phyloP scores from a whole-genome alignment of 2,888 invertebrate genomes.

The Eupithecia exiguata region DNA sequence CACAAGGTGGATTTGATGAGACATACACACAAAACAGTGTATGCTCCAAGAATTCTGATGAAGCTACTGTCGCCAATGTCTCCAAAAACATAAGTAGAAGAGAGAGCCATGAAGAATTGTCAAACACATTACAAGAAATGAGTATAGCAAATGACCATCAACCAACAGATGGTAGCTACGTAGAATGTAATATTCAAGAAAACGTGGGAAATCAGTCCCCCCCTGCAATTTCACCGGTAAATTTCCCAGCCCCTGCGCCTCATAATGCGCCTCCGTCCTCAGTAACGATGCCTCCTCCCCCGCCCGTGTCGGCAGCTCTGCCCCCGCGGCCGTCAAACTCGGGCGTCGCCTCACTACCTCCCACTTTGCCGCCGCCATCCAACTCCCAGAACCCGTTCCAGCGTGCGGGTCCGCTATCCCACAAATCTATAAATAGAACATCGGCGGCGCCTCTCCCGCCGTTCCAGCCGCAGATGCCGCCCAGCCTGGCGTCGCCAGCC shows the following conservation, averaged over 20 bases:
- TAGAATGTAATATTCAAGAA: constrained; percentile 38
- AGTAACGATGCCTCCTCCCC: constrained; percentile 27
- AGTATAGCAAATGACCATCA: constrained; percentile 66
- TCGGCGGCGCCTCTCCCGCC: constrained; percentile 54
- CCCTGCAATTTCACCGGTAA: constrained; percentile 49
- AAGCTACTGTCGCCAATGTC: constrained; percentile 53
- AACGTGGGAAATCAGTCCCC: constrained; percentile 43
- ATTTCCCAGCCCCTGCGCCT: constrained; percentile 45
- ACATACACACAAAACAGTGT: constrained; percentile 61
- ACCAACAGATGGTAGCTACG: constrained; percentile 47
- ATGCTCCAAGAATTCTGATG: constrained; percentile 64
- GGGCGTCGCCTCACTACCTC: constrained; percentile 48
- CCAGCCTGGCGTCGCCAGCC: constrained; percentile 67
- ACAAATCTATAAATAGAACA: constrained; percentile 68
- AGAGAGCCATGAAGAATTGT: constrained; percentile 66
- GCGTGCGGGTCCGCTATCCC: constrained; percentile 76
- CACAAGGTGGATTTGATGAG: constrained; percentile 63
- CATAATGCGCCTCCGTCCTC: constrained; percentile 21
- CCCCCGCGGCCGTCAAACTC: constrained; percentile 29
- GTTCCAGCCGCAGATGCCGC: constrained; percentile 61
- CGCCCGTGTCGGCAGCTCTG: constrained; percentile 16
- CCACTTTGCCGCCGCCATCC: constrained; percentile 54
- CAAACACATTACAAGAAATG: constrained; percentile 69
- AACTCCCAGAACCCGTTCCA: constrained; percentile 75
- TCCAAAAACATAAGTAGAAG: constrained; percentile 53